phyloP scores from a whole-genome alignment of 2,113 vertebrate species.

The Malurus melanocephalus region DNA sequence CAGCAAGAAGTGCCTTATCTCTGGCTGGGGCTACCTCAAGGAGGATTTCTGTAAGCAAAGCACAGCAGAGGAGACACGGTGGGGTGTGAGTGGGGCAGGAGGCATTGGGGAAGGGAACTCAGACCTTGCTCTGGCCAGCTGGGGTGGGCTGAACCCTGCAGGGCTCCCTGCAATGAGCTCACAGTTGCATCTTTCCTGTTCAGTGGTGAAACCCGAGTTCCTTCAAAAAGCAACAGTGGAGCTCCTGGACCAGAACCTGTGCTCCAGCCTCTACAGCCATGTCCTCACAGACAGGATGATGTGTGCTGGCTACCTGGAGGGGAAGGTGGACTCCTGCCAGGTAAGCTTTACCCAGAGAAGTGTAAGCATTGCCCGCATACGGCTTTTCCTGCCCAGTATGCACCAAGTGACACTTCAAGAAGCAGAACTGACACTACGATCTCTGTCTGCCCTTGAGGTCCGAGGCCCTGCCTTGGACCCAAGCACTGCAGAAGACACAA shows the following conservation, averaged over 20 bases:
- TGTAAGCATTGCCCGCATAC: fast-evolving
- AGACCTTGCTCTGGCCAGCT: fast-evolving
- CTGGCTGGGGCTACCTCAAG: slow-evolving; percentile 89
- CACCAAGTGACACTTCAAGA: background rate
- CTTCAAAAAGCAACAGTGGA: slow-evolving; percentile 93
- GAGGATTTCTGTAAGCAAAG: slow-evolving; percentile 81
- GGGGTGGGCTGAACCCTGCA: background rate
- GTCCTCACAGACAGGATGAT: slow-evolving; percentile 86
- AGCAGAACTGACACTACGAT: background rate
- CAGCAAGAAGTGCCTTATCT: slow-evolving; percentile 85
- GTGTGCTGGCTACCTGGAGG: slow-evolving; percentile 92
- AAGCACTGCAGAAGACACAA: background rate
- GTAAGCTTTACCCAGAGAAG: slow-evolving; percentile 49
- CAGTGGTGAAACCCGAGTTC: slow-evolving; percentile 76
- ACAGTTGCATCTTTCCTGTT: fast-evolving
- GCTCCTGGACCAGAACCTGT: slow-evolving; percentile 84
- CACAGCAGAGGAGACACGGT: fast-evolving
- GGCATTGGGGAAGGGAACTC: fast-evolving
- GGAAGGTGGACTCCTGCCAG: slow-evolving; percentile 94
- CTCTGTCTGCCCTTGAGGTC: background rate
- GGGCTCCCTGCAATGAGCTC: background rate
- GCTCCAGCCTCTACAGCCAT: slow-evolving; percentile 81
- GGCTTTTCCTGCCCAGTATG: background rate
- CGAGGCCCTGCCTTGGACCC: background rate
- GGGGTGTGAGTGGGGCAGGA: background rate